Conservation (phyloP, 2,113 vertebrate species). For the Steatornis caripensis region DNA sequence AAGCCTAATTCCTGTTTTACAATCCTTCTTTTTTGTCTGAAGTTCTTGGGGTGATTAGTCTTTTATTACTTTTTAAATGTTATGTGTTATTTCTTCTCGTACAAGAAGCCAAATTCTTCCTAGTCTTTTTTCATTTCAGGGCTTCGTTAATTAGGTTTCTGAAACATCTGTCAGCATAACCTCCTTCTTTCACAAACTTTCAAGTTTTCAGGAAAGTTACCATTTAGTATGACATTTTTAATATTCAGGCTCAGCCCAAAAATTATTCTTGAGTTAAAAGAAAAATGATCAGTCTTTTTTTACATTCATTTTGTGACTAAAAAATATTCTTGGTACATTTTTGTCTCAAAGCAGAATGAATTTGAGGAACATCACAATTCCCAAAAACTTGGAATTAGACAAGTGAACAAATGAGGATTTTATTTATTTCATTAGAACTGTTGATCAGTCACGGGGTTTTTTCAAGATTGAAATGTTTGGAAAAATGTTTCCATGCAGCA, state of each 20-base stretch:
- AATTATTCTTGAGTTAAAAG: background rate
- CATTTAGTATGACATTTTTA: conserved; percentile 28
- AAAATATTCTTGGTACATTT: background rate
- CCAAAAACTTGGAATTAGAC: background rate
- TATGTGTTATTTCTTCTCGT: background rate
- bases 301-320: background rate
- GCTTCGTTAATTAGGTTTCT: conserved; percentile 24
- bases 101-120: background rate
- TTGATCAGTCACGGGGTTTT: background rate
- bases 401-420: background rate
- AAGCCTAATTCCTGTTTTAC: background rate
- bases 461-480: background rate
- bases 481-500: background rate
- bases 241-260: background rate
- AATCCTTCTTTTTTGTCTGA: background rate
- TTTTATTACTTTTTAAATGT: conserved; percentile 14
- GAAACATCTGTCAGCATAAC: conserved; percentile 33
- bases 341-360: background rate
- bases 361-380: background rate
- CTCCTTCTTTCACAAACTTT: conserved; percentile 23
- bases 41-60: background rate
- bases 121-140: conserved; percentile 5
- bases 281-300: background rate
- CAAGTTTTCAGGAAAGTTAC: background rate
- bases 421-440: background rate